Conservation (phyloP, 2,888 invertebrate genomes). For the Automeris io region DNA sequence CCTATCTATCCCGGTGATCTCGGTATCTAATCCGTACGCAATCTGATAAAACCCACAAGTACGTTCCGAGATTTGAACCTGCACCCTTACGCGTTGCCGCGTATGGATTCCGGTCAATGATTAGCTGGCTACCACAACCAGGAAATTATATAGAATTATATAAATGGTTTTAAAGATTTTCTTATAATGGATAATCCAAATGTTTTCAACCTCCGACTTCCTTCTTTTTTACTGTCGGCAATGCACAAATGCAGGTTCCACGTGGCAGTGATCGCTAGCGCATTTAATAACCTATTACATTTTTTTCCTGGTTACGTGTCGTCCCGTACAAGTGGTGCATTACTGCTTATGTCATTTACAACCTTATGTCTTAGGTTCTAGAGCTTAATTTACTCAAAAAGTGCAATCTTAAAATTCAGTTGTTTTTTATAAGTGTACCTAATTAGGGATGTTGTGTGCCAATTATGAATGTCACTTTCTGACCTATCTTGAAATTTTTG, state of each 20-base stretch:
- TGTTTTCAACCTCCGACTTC: slow-evolving; percentile 6
- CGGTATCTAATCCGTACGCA: too few relatives aligned
- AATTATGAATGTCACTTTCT: neutral
- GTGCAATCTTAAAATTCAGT: neutral
- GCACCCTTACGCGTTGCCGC: too few relatives aligned
- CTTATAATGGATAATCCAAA: too few relatives aligned
- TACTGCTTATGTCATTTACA: neutral
- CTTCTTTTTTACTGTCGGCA: slow-evolving; percentile 6
- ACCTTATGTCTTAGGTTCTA: neutral
- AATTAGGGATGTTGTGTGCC: neutral
- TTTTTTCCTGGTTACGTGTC: neutral
- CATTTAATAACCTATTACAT: neutral
- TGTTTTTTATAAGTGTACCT: neutral
- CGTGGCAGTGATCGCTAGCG: slow-evolving; percentile 3
- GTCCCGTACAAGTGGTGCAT: neutral
- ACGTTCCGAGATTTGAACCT: too few relatives aligned
- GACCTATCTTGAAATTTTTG: neutral
- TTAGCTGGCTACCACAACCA: neutral
- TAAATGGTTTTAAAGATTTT: neutral
- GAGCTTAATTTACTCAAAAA: neutral
- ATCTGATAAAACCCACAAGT: too few relatives aligned
- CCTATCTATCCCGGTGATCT: too few relatives aligned
- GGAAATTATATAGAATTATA: neutral
- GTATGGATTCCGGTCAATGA: too few relatives aligned
- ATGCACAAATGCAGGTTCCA: slow-evolving; percentile 5